Percentiles rank a stretch among this genome's conserved stretches.
Conservation (phyloP, 2,113 vertebrate genomes). For the Conger conger region DNA sequence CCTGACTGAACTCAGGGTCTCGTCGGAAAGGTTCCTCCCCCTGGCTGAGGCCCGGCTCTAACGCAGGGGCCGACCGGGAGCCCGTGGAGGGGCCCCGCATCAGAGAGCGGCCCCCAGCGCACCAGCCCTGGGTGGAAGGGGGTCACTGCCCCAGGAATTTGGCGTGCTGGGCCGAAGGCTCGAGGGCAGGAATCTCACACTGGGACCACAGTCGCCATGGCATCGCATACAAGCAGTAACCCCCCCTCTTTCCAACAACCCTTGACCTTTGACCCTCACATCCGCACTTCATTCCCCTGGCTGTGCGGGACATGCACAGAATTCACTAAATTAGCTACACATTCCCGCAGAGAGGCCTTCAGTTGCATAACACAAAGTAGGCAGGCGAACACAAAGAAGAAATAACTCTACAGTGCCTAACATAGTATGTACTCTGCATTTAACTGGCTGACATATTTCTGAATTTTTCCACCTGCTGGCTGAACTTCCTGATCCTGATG, state of each 20-base stretch:
- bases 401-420: too few relatives aligned
- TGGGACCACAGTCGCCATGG: not conserved
- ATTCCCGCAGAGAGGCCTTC: not conserved
- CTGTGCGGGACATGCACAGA: not conserved
- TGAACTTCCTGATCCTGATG: not conserved
- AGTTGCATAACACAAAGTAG: too few relatives aligned
- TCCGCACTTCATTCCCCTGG: not conserved
- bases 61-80: not conserved
- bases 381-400: too few relatives aligned
- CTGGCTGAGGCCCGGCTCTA: not conserved
- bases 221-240: not conserved
- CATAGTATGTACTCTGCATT: not conserved
- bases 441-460: not conserved
- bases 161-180: not conserved
- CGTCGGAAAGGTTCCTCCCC: not conserved
- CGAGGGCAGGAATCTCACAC: not conserved
- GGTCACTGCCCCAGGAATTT: slow-evolving; percentile 8
- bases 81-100: not conserved
- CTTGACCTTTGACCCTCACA: not conserved
- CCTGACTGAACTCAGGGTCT: not conserved
- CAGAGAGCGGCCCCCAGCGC: not conserved
- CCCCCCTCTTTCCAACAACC: not conserved
- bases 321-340: not conserved
- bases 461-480: slow-evolving; percentile 1
- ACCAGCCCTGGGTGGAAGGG: not conserved